Conservation (phyloP, 2,797 vertebrate species). For the Natrix natrix region DNA sequence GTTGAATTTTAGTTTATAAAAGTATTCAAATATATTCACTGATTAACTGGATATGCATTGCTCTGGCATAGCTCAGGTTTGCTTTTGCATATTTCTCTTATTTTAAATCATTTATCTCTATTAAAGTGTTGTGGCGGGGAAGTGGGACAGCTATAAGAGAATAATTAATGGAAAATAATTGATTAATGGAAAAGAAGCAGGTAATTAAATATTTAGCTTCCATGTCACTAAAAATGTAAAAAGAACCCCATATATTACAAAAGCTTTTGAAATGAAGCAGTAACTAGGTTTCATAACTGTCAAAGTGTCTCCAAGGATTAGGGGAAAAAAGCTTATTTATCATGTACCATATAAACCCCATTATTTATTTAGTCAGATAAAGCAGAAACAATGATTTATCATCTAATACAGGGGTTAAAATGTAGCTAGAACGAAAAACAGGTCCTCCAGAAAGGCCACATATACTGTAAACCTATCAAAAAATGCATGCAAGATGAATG, state of each 20-base stretch:
- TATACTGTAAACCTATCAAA: background rate
- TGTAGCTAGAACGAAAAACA: background rate
- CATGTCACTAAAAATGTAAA: slow-evolving; percentile 35
- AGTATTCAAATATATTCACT: background rate
- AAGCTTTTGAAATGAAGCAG: slow-evolving; percentile 26
- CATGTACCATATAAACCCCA: background rate
- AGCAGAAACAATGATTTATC: background rate
- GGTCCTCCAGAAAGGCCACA: background rate
- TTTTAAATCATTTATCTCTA: slow-evolving; percentile 36
- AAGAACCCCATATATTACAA: slow-evolving; percentile 28
- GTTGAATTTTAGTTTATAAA: slow-evolving; percentile 15
- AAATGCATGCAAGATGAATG: background rate
- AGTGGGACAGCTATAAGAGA: background rate
- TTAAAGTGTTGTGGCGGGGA: slow-evolving; percentile 5
- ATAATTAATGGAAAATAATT: slow-evolving; percentile 9
- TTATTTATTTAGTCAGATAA: background rate
- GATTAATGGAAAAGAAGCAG: slow-evolving; percentile 40
- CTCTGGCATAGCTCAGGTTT: slow-evolving; percentile 16
- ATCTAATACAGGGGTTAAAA: background rate
- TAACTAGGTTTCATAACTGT: background rate
- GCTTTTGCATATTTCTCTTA: background rate
- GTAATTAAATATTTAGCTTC: slow-evolving; percentile 57
- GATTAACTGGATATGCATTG: background rate
- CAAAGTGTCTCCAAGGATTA: background rate
- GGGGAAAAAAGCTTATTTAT: slow-evolving; percentile 1